Conservation (phyloP, 2,113 vertebrate species). For the Rhombomys opimus region DNA sequence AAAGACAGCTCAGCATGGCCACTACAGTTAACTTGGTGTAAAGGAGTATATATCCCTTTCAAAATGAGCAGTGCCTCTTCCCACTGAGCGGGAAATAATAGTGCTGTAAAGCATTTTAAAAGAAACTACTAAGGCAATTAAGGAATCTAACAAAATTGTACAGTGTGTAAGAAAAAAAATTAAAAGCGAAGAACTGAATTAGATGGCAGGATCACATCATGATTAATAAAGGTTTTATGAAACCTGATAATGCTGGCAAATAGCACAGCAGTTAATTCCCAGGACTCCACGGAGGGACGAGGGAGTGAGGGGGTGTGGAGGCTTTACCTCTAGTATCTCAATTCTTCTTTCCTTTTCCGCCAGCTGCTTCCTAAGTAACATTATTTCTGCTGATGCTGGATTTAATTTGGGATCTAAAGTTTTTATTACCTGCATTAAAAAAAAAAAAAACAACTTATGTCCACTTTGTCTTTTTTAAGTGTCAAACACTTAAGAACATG, state of each 20-base stretch:
- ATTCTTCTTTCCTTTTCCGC: slow-evolving; percentile 94
- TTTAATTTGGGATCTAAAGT: slow-evolving; percentile 97
- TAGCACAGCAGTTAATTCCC: neutral
- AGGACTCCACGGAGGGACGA: neutral
- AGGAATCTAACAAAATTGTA: neutral
- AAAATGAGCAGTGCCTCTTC: neutral
- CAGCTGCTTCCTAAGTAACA: slow-evolving; percentile 93
- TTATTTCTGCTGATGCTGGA: slow-evolving; percentile 97
- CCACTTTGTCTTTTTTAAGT: slow-evolving; percentile 39
- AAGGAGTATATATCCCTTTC: neutral
- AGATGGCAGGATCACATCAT: neutral
- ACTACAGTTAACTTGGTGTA: neutral
- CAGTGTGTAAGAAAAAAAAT: neutral
- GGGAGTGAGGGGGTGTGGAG: neutral
- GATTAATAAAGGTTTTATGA: neutral
- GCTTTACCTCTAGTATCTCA: slow-evolving; percentile 92
- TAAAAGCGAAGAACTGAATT: neutral
- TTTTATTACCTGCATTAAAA: slow-evolving; percentile 93
- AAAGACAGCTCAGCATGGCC: neutral
- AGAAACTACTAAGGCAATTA: slow-evolving; percentile 26
- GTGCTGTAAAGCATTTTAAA: neutral
- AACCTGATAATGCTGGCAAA: slow-evolving; percentile 2
- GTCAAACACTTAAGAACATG: slow-evolving; percentile 28
- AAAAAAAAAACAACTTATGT: neutral
- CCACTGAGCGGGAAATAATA: neutral